A percentile compares a stretch with the other conserved stretches of the same genome.
Evolutionary conservation across 2,797 vertebrate genomes (phyloP).

Genomic region (Poeciliopsis infans): DNA sequence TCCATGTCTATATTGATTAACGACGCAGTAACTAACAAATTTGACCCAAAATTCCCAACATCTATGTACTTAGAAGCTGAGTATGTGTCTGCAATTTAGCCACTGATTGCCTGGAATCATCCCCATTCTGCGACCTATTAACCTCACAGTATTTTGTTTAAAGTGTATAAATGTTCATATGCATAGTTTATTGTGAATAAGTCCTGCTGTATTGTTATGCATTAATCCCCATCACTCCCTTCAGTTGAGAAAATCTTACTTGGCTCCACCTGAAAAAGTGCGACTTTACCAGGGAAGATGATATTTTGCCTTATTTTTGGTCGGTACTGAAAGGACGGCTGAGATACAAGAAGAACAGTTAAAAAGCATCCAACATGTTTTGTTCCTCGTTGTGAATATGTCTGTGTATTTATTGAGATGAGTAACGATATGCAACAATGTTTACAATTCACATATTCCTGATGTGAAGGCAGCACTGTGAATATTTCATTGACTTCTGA

Average conservation of each 20-base stretch:
- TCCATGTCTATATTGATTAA: conserved; percentile 9
- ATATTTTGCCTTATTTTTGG: conserved; percentile 70
- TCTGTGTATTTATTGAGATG: conserved; percentile 69
- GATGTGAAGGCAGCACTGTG: conserved; percentile 78
- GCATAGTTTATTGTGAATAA: conserved; percentile 54
- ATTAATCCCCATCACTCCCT: conserved; percentile 39
- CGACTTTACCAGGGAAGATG: conserved; percentile 21
- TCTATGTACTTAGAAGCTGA: conserved; percentile 13
- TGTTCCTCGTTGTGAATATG: conserved; percentile 40
- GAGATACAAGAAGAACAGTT: conserved; percentile 20
- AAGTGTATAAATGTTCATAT: conserved; percentile 68
- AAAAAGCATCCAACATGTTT: conserved; percentile 11
- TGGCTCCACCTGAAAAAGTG: conserved; percentile 44
- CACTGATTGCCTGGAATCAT: conserved; percentile 27
- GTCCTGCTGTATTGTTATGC: conserved; percentile 49
- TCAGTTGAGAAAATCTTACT: conserved; percentile 48
- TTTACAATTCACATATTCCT: conserved; percentile 74
- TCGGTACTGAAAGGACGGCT: conserved; percentile 6
- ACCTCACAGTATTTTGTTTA: conserved; percentile 45
- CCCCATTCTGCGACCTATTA: conserved; percentile 17
- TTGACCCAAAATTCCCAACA: conserved; percentile 6
- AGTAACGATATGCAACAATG: conserved; percentile 72
- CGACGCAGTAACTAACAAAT: conserved; percentile 13
- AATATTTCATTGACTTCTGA: conserved; percentile 67
- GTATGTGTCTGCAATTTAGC: conserved; percentile 13